Evolutionary conservation across 2,113 vertebrate species (phyloP).

Genomic region (Nothoprocta pentlandii): DNA sequence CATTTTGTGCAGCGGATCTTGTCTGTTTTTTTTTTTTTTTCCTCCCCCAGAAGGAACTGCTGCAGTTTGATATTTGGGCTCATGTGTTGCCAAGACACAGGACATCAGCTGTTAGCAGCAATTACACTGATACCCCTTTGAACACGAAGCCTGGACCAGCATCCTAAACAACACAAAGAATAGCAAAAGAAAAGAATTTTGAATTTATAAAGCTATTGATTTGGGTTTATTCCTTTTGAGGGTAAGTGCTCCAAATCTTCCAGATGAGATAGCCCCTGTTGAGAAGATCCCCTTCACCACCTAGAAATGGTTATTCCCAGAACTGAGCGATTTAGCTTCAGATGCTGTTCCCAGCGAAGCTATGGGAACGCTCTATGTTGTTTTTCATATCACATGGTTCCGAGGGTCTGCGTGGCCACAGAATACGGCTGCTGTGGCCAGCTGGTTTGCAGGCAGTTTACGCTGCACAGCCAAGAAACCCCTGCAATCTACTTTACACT

Average conservation of each 20-base stretch:
- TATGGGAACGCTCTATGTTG: too few species aligned
- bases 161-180: background rate
- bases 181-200: background rate
- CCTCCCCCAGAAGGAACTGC: background rate
- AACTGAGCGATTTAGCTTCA: background rate
- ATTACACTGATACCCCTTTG: background rate
- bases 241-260: background rate
- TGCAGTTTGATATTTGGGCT: conserved; percentile 33
- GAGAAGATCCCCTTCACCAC: background rate
- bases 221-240: background rate
- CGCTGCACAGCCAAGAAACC: background rate
- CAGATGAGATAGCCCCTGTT: background rate
- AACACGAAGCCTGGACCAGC: background rate
- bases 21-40: background rate
- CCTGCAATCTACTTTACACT: background rate
- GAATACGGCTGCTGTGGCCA: background rate
- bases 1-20: background rate
- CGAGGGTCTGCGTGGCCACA: background rate
- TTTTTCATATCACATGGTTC: background rate
- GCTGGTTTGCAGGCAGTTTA: background rate
- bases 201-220: conserved; percentile 3
- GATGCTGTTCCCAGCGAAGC: fast-evolving
- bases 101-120: background rate
- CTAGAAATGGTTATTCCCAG: background rate
- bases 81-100: conserved; percentile 15